Percentiles rank a stretch among this genome's conserved stretches.
These are phyloP conservation scores for Pitangus sulphuratus DNA, from an alignment of 2,797 vertebrate genomes.

Conservation along the genomic window DNA sequence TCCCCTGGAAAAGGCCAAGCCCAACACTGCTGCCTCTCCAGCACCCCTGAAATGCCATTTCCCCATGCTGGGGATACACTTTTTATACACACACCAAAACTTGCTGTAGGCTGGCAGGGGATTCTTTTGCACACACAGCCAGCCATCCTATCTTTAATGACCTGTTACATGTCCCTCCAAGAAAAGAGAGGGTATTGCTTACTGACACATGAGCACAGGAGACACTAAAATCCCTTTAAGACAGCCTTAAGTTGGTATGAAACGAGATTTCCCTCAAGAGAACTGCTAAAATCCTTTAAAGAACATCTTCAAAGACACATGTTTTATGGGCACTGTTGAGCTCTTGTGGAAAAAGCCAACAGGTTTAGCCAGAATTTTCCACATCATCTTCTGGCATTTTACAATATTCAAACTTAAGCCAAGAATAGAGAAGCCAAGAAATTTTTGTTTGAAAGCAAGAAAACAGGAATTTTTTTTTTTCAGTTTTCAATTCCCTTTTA, in stretches of 20 bases:
- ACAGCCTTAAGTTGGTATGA: not conserved
- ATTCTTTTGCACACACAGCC: not conserved
- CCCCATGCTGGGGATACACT: not conserved
- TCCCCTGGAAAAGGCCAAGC: not conserved
- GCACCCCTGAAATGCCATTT: not conserved
- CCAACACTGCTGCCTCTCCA: not conserved
- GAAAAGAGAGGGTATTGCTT: not conserved
- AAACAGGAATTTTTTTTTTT: not conserved
- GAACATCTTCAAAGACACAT: not conserved
- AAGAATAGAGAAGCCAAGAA: not conserved
- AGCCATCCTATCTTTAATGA: not conserved
- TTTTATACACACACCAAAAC: not conserved
- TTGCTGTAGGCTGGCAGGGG: not conserved
- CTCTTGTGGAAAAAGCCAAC: not conserved
- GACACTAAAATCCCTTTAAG: not conserved
- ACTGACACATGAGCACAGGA: not conserved
- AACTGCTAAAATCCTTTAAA: not conserved
- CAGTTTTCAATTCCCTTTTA: not conserved
- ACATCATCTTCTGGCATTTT: slow-evolving; percentile 30
- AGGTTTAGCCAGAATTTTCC: slow-evolving; percentile 54
- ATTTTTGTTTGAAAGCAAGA: not conserved
- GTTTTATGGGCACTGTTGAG: not conserved
- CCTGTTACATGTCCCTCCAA: not conserved
- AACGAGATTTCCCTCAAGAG: not conserved
- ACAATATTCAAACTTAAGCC: not conserved